Evolutionary conservation across 1,140 invertebrate genomes (phyloP).

Genomic region (Oreohelix idahoensis): DNA sequence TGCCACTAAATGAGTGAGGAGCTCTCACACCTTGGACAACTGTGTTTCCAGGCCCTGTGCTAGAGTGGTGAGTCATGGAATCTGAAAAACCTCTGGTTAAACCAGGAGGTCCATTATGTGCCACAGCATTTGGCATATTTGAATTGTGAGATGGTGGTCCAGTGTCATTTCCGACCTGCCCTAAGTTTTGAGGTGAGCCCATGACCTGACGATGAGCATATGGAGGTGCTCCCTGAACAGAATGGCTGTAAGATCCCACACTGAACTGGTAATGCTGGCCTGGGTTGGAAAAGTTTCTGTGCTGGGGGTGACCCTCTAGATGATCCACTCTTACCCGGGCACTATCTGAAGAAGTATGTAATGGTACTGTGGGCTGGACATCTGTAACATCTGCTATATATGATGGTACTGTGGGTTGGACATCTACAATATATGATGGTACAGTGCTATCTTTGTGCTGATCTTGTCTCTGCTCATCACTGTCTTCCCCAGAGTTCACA

Average conservation of each 20-base stretch:
- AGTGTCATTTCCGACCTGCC: background rate
- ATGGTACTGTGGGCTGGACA: background rate
- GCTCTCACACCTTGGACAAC: background rate
- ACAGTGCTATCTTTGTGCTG: background rate
- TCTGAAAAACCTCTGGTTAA: background rate
- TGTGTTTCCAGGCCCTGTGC: background rate
- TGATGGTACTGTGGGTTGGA: background rate
- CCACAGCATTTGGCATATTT: background rate
- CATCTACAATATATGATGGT: too few relatives aligned
- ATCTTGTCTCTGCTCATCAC: conserved; percentile 19
- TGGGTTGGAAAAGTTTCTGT: background rate
- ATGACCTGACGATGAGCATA: background rate
- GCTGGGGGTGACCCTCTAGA: background rate
- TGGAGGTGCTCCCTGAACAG: background rate
- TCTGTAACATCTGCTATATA: background rate
- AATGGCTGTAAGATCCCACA: background rate
- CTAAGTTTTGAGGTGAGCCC: background rate
- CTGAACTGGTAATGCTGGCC: background rate
- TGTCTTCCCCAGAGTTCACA: conserved; percentile 35
- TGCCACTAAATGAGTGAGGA: background rate
- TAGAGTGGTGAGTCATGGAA: background rate
- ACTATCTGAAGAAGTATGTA: background rate
- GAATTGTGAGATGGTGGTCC: background rate
- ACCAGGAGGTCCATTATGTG: background rate
- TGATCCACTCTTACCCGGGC: background rate